A percentile compares a stretch with the other conserved stretches of the same genome.
Evolutionary conservation across 2,888 invertebrate species (phyloP).

Genomic region (Euclidia mi): DNA sequence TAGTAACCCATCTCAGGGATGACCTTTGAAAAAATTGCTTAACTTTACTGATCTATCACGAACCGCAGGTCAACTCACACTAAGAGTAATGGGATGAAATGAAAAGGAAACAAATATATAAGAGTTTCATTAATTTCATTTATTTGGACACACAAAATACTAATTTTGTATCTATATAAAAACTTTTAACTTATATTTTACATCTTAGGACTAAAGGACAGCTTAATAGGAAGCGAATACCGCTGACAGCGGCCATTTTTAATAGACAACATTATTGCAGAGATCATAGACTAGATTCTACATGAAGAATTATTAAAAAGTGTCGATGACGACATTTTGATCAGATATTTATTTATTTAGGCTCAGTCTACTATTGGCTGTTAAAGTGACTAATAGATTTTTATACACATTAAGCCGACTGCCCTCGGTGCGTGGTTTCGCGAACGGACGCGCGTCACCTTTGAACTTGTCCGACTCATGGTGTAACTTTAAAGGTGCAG

Average conservation of each 20-base stretch:
- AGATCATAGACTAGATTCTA: slow-evolving; percentile 89
- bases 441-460: too few relatives aligned
- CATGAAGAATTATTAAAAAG: slow-evolving; percentile 50
- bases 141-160: slow-evolving; percentile 52
- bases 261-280: slow-evolving; percentile 75
- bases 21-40: too few relatives aligned
- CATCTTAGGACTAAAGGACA: slow-evolving; percentile 68
- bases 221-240: slow-evolving; percentile 76
- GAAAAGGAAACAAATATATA: slow-evolving; percentile 1
- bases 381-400: slow-evolving; percentile 15
- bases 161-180: slow-evolving; percentile 42
- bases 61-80: too few relatives aligned
- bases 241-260: slow-evolving; percentile 43
- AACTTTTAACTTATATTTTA: slow-evolving; percentile 43
- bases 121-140: slow-evolving; percentile 38
- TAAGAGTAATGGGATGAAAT: too few relatives aligned
- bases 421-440: too few relatives aligned
- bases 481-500: too few relatives aligned
- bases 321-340: not conserved
- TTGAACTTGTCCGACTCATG: too few relatives aligned
- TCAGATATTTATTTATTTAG: slow-evolving; percentile 1
- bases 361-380: slow-evolving; percentile 5
- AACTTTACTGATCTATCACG: too few relatives aligned
- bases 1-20: too few relatives aligned
- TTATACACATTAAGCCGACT: too few relatives aligned